A percentile compares a stretch with the other conserved stretches of the same genome.
Evolutionary conservation across 2,888 invertebrate species (phyloP).

Genomic region (Drosophila dives): DNA sequence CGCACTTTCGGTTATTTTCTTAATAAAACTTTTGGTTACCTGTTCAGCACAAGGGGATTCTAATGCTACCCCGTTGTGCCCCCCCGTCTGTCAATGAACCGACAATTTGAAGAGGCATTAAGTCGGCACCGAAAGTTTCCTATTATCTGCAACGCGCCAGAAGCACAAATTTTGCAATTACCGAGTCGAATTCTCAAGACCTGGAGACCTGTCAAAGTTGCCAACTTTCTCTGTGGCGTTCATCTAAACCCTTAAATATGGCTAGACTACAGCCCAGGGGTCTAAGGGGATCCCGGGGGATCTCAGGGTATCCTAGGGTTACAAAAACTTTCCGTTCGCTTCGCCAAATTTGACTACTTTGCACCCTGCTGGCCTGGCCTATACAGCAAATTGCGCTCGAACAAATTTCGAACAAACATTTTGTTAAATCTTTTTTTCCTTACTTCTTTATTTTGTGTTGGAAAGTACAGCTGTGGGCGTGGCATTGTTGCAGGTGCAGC

Average conservation of each 20-base stretch:
- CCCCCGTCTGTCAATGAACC: slow-evolving; percentile 17
- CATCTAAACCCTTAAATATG: slow-evolving; percentile 62
- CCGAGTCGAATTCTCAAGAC: slow-evolving; percentile 49
- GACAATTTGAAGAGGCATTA: slow-evolving; percentile 68
- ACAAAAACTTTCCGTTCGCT: slow-evolving; percentile 43
- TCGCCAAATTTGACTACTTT: slow-evolving; percentile 43
- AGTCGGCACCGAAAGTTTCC: slow-evolving; percentile 67
- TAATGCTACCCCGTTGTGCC: background rate
- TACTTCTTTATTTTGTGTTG: slow-evolving; percentile 2
- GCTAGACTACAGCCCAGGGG: slow-evolving; percentile 40
- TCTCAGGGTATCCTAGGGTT: background rate
- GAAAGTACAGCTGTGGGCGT: slow-evolving; percentile 32
- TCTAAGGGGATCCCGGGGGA: background rate
- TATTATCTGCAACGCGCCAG: slow-evolving; percentile 74
- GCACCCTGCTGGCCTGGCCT: slow-evolving; percentile 19
- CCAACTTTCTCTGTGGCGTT: slow-evolving; percentile 44
- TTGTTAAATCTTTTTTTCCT: slow-evolving; percentile 45
- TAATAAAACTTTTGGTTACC: slow-evolving; percentile 61
- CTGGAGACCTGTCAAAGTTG: slow-evolving; percentile 57
- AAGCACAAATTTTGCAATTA: slow-evolving; percentile 77
- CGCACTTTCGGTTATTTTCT: slow-evolving; percentile 61
- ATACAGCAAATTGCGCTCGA: slow-evolving; percentile 52
- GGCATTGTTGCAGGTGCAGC: slow-evolving; percentile 71
- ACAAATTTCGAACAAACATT: slow-evolving; percentile 74
- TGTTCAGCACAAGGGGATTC: slow-evolving; percentile 11